Conservation (phyloP, 1,140 invertebrate genomes). For the Probaryconus sp. region DNA sequence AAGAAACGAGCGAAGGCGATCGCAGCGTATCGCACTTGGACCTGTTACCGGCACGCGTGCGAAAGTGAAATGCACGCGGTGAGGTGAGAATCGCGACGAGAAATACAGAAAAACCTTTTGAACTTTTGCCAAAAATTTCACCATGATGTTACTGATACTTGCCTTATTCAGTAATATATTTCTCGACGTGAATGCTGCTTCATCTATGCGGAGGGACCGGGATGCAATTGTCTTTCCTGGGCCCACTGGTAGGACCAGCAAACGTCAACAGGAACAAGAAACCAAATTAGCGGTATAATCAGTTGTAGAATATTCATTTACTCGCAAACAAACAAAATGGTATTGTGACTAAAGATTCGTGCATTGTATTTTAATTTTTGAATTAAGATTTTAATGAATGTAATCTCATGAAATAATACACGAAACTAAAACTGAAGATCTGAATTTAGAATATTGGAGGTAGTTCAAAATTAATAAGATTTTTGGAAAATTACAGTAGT, state of each 20-base stretch:
- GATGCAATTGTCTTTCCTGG: slow-evolving; percentile 23
- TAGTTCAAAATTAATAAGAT: too few species aligned
- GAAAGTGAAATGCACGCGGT: slow-evolving; percentile 26
- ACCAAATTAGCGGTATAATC: slow-evolving; percentile 28
- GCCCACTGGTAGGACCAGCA: background rate
- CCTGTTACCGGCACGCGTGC: slow-evolving; percentile 8
- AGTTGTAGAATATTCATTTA: slow-evolving; percentile 3
- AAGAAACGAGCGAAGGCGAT: slow-evolving; percentile 24
- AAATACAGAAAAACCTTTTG: too few species aligned
- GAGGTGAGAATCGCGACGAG: slow-evolving; percentile 8
- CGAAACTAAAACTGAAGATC: too few species aligned
- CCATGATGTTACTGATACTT: slow-evolving; percentile 11
- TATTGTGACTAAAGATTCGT: too few species aligned
- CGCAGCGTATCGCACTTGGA: background rate
- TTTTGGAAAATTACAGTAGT: too few species aligned
- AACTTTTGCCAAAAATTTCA: background rate
- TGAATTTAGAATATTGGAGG: too few species aligned
- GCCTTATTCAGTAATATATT: background rate
- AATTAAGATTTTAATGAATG: background rate
- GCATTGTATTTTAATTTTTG: background rate
- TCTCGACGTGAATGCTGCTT: background rate
- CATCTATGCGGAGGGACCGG: background rate
- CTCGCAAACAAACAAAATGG: background rate
- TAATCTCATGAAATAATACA: too few species aligned
- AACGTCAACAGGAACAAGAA: background rate